phyloP scores from a whole-genome alignment of 37 sponge, comb jelly and placozoan species.

The Geodia barretti region DNA sequence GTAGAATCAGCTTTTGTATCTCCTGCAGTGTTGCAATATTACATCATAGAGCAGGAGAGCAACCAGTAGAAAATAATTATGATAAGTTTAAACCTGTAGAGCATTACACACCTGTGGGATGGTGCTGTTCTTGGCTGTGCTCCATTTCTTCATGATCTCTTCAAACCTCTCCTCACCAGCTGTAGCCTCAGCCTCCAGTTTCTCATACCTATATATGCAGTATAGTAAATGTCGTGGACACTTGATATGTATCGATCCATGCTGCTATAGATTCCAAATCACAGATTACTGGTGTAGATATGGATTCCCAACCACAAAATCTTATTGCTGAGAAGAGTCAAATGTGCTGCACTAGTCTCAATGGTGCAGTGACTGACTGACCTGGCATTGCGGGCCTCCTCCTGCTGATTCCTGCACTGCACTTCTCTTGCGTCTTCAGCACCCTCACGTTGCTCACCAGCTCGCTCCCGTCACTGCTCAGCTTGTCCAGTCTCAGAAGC shows the following conservation, averaged over 20 bases:
- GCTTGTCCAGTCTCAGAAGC: slow-evolving; percentile 75
- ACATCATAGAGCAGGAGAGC: too few relatives aligned
- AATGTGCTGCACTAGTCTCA: not conserved
- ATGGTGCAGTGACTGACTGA: not conserved
- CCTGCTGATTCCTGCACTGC: slow-evolving; percentile 79
- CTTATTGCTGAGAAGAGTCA: not conserved
- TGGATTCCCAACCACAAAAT: too few relatives aligned
- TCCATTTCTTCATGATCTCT: slow-evolving; percentile 85
- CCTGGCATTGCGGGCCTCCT: slow-evolving; percentile 73
- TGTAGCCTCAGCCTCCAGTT: slow-evolving; percentile 92
- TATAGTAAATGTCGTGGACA: slow-evolving; percentile 7
- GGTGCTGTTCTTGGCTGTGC: slow-evolving; percentile 11
- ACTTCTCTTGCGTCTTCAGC: slow-evolving; percentile 88
- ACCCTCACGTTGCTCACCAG: slow-evolving; percentile 89
- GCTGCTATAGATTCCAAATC: not conserved
- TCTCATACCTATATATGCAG: slow-evolving; percentile 81
- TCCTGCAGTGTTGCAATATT: slow-evolving; percentile 47
- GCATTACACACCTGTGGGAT: slow-evolving; percentile 49
- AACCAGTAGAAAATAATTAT: too few relatives aligned
- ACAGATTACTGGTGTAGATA: too few relatives aligned
- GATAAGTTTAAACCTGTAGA: too few relatives aligned
- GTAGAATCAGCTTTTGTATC: slow-evolving; percentile 69
- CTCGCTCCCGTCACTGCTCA: slow-evolving; percentile 79
- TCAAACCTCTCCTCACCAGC: slow-evolving; percentile 92
- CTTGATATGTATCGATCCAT: not conserved